Percentiles rank a stretch among this genome's conserved stretches.
phyloP scores from a whole-genome alignment of 2,888 invertebrate species.

The Odontothrips loti region DNA sequence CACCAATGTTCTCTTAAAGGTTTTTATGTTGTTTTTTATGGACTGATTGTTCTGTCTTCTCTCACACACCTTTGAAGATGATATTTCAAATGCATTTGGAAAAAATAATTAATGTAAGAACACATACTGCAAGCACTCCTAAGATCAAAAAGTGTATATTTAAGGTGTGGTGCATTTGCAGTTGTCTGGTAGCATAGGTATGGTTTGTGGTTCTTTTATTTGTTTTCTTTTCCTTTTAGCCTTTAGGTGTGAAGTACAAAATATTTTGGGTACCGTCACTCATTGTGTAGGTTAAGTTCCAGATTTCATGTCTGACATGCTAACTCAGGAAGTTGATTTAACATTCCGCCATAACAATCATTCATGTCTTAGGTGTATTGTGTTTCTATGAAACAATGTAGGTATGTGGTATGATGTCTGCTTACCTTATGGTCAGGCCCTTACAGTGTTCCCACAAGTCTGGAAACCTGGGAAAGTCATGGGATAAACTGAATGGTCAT shows the following conservation, averaged over 20 bases:
- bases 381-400: neutral
- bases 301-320: neutral
- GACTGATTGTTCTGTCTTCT: constrained; percentile 15
- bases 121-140: neutral
- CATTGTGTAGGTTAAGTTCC: neutral
- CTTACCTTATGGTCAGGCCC: neutral
- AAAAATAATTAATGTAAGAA: neutral
- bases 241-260: constrained; percentile 11
- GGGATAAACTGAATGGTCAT: neutral
- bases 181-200: neutral
- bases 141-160: neutral
- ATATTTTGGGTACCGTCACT: constrained; percentile 11
- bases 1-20: neutral
- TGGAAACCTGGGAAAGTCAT: neutral
- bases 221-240: neutral
- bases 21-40: neutral
- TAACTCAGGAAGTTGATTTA: neutral
- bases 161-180: neutral
- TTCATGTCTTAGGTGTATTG: neutral
- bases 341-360: neutral
- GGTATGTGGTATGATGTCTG: neutral
- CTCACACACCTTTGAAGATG: neutral
- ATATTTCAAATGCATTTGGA: neutral
- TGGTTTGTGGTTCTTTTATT: neutral
- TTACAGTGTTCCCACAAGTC: neutral